Percentiles rank a stretch among this genome's conserved stretches.
These are phyloP conservation scores for Enteromius mattozi DNA, from an alignment of 2,797 vertebrate species.

Conservation along the genomic window DNA sequence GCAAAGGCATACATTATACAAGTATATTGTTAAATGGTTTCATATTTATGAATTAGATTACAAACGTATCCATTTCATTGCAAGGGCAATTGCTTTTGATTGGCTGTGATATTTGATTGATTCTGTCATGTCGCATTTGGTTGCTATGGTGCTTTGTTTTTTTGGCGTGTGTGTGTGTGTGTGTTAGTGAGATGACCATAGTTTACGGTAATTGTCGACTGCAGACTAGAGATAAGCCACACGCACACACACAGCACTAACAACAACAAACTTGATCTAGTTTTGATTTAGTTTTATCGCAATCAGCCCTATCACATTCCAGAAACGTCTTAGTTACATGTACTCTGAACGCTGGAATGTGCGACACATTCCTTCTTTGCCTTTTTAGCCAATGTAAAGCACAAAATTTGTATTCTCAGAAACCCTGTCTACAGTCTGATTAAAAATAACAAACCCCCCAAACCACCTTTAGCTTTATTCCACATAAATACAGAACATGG, in stretches of 20 bases:
- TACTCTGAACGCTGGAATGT: neutral
- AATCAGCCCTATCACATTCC: constrained; percentile 29
- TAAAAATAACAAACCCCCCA: constrained; percentile 56
- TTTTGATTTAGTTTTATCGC: neutral
- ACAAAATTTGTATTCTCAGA: constrained; percentile 16
- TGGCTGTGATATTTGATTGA: neutral
- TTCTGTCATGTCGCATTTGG: neutral
- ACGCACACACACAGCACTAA: neutral
- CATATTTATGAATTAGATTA: too few species aligned
- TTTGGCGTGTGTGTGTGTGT: neutral
- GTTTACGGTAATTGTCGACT: constrained; percentile 5
- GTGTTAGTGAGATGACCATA: neutral
- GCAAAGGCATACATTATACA: too few species aligned
- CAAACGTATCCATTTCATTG: too few species aligned
- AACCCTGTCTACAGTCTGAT: constrained; percentile 53
- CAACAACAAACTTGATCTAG: constrained; percentile 14
- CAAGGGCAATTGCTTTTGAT: too few species aligned
- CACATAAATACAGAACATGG: constrained; percentile 46
- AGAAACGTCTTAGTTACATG: neutral
- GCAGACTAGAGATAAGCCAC: neutral
- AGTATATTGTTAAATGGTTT: too few species aligned
- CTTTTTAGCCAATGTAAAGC: constrained; percentile 14
- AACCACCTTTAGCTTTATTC: constrained; percentile 49
- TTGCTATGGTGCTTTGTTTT: neutral
- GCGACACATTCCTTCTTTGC: constrained; percentile 7